These are phyloP conservation scores for Polydrusus cervinus DNA, from an alignment of 2,888 invertebrate genomes.

Conservation along the genomic window DNA sequence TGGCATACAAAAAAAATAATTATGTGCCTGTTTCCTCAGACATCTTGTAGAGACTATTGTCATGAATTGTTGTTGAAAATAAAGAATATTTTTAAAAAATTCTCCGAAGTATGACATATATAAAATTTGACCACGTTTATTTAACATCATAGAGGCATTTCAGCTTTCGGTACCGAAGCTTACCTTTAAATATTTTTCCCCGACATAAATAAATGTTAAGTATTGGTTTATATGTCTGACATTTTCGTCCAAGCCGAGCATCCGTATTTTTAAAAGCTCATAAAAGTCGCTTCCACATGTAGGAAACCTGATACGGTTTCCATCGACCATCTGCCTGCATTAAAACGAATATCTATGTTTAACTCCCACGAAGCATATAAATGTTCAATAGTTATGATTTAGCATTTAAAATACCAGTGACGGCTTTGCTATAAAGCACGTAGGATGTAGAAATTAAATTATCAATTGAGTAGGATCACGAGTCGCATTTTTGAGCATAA, in stretches of 20 bases:
- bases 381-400: constrained; percentile 63
- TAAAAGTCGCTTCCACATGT: constrained; percentile 37
- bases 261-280: constrained; percentile 28
- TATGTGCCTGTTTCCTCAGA: no score
- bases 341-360: constrained; percentile 62
- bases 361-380: constrained; percentile 60
- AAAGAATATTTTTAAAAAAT: no score
- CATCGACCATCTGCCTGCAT: constrained; percentile 45
- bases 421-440: no score
- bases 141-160: not conserved
- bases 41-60: no score
- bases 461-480: no score
- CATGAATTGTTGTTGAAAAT: no score
- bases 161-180: not conserved
- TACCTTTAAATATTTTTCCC: not conserved
- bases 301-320: constrained; percentile 30
- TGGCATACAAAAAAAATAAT: no score
- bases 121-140: no score
- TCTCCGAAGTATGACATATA: no score
- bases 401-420: constrained; percentile 42
- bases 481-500: no score
- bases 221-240: constrained; percentile 14
- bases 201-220: constrained; percentile 11
- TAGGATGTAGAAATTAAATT: no score
- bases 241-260: constrained; percentile 11